These are phyloP conservation scores for Sebastes paucispinis DNA, from an alignment of 2,797 vertebrate genomes.

Conservation along the genomic window DNA sequence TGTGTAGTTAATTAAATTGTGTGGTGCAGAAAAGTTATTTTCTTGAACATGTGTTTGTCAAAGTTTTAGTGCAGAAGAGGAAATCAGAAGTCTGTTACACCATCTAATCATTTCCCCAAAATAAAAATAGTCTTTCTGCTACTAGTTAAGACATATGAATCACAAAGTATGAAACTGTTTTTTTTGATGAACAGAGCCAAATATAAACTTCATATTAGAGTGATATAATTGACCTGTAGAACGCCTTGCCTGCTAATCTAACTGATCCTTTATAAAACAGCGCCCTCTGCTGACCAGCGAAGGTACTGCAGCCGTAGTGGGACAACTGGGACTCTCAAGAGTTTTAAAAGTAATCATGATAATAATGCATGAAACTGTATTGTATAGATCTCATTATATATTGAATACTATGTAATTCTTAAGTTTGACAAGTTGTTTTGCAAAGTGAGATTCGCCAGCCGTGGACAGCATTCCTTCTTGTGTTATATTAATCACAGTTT, in stretches of 20 bases:
- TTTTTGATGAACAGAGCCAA: constrained; percentile 48
- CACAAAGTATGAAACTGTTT: constrained; percentile 11
- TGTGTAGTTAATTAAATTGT: constrained; percentile 14
- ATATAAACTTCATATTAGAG: constrained; percentile 30
- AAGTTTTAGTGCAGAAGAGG: constrained; percentile 29
- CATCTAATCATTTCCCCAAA: constrained; percentile 14
- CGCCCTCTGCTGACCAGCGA: constrained; percentile 45
- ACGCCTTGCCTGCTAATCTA: constrained; percentile 43
- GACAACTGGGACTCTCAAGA: neutral
- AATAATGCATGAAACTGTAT: constrained; percentile 62
- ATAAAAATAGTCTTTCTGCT: constrained; percentile 8
- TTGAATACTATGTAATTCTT: constrained; percentile 55
- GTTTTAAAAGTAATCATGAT: constrained; percentile 34
- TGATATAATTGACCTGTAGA: constrained; percentile 37
- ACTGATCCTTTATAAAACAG: constrained; percentile 18
- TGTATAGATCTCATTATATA: constrained; percentile 58
- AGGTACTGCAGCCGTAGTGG: constrained; percentile 17
- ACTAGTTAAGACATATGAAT: constrained; percentile 16
- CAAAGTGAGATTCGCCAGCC: constrained; percentile 22
- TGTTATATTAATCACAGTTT: neutral
- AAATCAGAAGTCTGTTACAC: constrained; percentile 14
- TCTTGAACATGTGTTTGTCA: constrained; percentile 37
- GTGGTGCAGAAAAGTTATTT: constrained; percentile 60
- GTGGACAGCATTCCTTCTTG: neutral
- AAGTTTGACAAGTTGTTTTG: constrained; percentile 36